Conservation (phyloP, 2,797 vertebrate species). For the Australoheros facetus region DNA sequence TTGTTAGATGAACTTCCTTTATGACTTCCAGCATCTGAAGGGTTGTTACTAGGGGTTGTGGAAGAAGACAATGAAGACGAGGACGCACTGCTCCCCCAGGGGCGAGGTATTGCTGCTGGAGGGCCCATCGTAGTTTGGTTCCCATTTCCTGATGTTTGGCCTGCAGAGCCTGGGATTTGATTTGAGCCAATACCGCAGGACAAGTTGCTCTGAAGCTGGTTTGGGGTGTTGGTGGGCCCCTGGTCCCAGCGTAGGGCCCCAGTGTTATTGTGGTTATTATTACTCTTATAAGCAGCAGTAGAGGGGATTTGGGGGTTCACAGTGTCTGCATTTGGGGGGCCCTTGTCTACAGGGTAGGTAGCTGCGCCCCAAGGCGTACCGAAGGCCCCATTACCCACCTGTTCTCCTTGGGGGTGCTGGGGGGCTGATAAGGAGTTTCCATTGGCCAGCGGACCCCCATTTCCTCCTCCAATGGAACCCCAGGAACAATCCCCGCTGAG, state of each 20-base stretch:
- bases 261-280: constrained; percentile 85
- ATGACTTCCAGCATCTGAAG: constrained; percentile 82
- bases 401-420: constrained; percentile 86
- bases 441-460: constrained; percentile 88
- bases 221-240: constrained; percentile 74
- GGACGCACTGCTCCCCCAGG: constrained; percentile 86
- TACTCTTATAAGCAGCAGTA: constrained; percentile 90
- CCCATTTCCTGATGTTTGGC: constrained; percentile 80
- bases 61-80: constrained; percentile 82
- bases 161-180: constrained; percentile 55
- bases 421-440: constrained; percentile 85
- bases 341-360: constrained; percentile 92
- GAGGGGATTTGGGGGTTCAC: constrained; percentile 89
- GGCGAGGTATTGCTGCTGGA: constrained; percentile 84
- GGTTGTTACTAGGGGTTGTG: constrained; percentile 76
- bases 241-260: constrained; percentile 90
- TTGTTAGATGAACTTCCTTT: constrained; percentile 87
- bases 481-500: constrained; percentile 88
- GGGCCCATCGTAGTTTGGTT: constrained; percentile 77
- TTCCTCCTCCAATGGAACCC: constrained; percentile 87
- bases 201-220: constrained; percentile 80
- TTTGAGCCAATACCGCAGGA: constrained; percentile 71
- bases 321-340: constrained; percentile 94
- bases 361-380: constrained; percentile 92
- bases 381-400: constrained; percentile 85